Conservation (phyloP, 2,797 vertebrate genomes). For the Gephyroberyx darwinii region DNA sequence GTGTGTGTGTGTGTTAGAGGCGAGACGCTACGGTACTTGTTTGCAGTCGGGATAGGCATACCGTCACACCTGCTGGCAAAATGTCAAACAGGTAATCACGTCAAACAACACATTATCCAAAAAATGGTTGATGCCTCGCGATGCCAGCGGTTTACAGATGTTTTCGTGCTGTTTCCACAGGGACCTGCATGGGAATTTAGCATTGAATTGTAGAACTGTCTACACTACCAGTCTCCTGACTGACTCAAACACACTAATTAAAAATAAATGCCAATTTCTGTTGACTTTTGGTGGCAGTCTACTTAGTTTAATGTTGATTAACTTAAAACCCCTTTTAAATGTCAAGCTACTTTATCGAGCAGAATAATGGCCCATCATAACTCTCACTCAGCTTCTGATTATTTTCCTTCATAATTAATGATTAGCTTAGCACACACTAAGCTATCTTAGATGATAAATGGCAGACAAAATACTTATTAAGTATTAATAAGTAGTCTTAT, state of each 20-base stretch:
- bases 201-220: too few relatives aligned
- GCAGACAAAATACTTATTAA: too few relatives aligned
- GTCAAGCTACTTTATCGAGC: slow-evolving; percentile 19
- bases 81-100: neutral
- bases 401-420: too few relatives aligned
- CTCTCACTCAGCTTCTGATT: slow-evolving; percentile 14
- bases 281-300: neutral
- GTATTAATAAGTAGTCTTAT: too few relatives aligned
- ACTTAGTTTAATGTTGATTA: slow-evolving; percentile 41
- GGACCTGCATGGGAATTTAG: too few relatives aligned
- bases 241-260: neutral
- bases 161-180: too few relatives aligned
- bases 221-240: too few relatives aligned
- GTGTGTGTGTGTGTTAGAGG: too few relatives aligned
- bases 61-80: neutral
- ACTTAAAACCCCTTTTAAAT: slow-evolving; percentile 27
- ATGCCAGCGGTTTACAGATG: too few relatives aligned
- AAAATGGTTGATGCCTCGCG: neutral
- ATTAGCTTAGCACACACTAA: too few relatives aligned
- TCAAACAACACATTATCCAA: neutral
- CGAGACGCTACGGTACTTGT: neutral
- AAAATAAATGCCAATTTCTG: slow-evolving; percentile 1
- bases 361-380: slow-evolving; percentile 34
- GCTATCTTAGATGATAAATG: too few relatives aligned
- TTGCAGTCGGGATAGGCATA: neutral